A percentile compares a stretch with the other conserved stretches of the same genome.
Conservation (phyloP, 2,797 vertebrate genomes). For the Chrysocyon brachyurus region DNA sequence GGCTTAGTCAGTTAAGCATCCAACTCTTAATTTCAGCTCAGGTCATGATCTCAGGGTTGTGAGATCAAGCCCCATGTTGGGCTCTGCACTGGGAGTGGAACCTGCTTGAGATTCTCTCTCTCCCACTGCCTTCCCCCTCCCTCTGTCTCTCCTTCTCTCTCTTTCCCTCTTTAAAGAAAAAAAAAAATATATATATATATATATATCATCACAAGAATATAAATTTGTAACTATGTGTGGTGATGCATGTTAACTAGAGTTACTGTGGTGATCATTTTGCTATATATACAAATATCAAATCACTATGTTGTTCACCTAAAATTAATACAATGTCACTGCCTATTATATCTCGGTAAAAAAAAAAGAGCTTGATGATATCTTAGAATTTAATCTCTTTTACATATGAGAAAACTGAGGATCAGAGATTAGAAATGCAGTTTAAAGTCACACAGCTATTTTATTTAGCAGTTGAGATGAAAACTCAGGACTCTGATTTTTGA, state of each 20-base stretch:
- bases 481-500: background rate
- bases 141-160: too few relatives aligned
- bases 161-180: too few relatives aligned
- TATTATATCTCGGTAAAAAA: background rate
- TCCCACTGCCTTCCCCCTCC: background rate
- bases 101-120: background rate
- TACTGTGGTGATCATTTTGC: background rate
- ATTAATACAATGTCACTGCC: background rate
- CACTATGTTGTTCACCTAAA: background rate
- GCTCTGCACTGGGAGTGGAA: background rate
- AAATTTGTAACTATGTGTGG: background rate
- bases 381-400: conserved; percentile 33
- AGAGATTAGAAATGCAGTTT: background rate
- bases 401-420: background rate
- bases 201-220: background rate
- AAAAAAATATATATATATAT: background rate
- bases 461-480: conserved; percentile 26
- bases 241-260: background rate
- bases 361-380: background rate
- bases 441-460: background rate
- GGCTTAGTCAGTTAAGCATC: background rate
- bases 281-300: background rate
- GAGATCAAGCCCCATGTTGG: background rate
- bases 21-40: background rate
- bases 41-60: background rate